Evolutionary conservation across 2,888 invertebrate genomes (phyloP), one percentile per base, ranked within the genome.

Genomic region (Troides oblongomaculatus): DNA sequence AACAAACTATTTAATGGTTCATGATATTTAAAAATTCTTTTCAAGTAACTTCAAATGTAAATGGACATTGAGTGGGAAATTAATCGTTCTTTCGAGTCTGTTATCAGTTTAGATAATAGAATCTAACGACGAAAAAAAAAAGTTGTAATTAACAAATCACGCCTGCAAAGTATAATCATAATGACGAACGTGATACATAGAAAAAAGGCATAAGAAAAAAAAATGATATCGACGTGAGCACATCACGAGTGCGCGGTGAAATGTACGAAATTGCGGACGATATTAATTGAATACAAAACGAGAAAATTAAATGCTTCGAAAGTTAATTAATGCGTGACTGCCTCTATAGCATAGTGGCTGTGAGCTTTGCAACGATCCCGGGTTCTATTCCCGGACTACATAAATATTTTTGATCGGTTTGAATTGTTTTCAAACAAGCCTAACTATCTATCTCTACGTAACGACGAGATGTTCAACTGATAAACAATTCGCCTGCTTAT

Each of bases 261-360:
- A 60, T 60, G 17, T 62, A 72, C 64, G 71, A 72, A 71, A 67
- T 69, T 69, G 61, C 67, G 65, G 69, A 63, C 66, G 30, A 62
- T 59, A 60, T 64, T 74, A 75, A 72, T 73, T 73, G 71, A 74
- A 74, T 73, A 71, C 72, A 74, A 76, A 72, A 80, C 73, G 76
- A 75, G 73, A 77, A 83, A 82, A 82, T 76, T 78, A 78, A 77
- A 74, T 72, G 74, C 71, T 77, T 78, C 70, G 76, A 77, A 81
- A 81, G 81, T 79, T 81, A 81, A 86, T 85, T 80, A 83, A 80
- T 76, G 73, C 75, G 39, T 39, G 39, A 10, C 39, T 39, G 10
- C 39, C 39, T 39, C 39, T 39, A 39, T 39, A 8, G 39, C 10
- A 8, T 10, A 39, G 39, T 39, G 39, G 39, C 39, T 39, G 10